Base-by-base conservation (phyloP, 2,797 vertebrate genomes). In the Bradypus variegatus region DNA sequence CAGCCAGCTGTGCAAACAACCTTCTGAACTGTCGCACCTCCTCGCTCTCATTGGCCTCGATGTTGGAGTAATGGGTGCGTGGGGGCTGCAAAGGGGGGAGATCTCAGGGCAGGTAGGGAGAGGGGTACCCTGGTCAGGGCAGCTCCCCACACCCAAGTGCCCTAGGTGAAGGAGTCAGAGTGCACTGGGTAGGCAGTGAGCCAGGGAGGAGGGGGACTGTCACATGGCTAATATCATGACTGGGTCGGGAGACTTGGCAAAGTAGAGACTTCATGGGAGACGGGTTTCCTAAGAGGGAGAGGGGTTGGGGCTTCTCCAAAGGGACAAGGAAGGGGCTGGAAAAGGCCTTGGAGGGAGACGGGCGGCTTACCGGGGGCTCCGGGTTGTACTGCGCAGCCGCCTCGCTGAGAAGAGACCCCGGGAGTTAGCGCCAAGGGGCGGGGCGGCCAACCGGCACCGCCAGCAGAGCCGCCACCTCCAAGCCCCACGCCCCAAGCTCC, bases 1-100 rank as follows among this genome's bases (percentile, higher is more conserved):
- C 98, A 0, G 98, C 98, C 85, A 99, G 97, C 94, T 98, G 98
- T 0, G 96, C 78, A 97, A 99, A 99, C 72, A 98, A 97, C 29
- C 72, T 96, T n/a, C 98, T 97, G 93, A 99, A 99, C 96, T 98
- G 97, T 31, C 96, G 97, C 72, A 98, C 98, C 93, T 99, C 98
- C 0, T 98, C 98, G 1, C 38, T 98, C 94, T 99, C 98, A 2
- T 98, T 97, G 50, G 96, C 45, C 45, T 98, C 97, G 0, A 97
- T 73, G 31, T 97, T 97, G 85, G 98, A 95, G 36, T 97, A 94
- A 4, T 98, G 98, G 90, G 96, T 95, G 70, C 97, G 98, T 4
- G 98, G 96, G 2, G 98, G 98, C 97, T 97, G 95, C 96, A 97
- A 97, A 97, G 94, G 6, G 8, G 89, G 36, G 23, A 85, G 62